Conservation (phyloP, 2,888 invertebrate species). For the Cheiracanthium punctorium region DNA sequence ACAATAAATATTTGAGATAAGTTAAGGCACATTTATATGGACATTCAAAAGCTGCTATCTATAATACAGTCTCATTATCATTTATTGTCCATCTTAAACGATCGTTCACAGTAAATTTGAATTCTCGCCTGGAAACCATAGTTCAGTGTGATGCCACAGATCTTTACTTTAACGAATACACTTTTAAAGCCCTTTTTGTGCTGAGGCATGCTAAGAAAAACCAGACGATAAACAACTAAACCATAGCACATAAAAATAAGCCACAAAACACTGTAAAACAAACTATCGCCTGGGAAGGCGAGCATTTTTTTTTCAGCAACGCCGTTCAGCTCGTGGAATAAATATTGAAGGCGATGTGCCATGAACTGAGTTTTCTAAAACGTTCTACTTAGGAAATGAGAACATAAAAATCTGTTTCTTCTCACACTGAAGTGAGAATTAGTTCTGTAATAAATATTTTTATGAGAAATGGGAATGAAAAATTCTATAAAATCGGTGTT, state of each 20-base stretch:
- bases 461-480: not conserved
- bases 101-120: not conserved
- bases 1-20: no score
- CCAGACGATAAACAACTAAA: not conserved
- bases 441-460: not conserved
- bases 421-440: not conserved
- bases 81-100: not conserved
- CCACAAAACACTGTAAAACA: not conserved
- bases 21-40: no score
- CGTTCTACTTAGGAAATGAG: not conserved
- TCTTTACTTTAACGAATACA: not conserved
- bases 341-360: not conserved
- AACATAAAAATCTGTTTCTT: not conserved
- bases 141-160: not conserved
- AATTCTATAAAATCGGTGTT: not conserved
- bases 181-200: not conserved
- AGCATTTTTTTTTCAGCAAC: not conserved
- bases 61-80: not conserved
- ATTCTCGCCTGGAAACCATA: not conserved
- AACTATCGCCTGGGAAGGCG: not conserved
- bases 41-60: no score
- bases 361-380: not conserved
- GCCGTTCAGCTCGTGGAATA: not conserved
- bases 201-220: not conserved
- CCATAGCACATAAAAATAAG: not conserved